phyloP scores from a whole-genome alignment of 2,888 invertebrate species.

The Cordilura impudica region DNA sequence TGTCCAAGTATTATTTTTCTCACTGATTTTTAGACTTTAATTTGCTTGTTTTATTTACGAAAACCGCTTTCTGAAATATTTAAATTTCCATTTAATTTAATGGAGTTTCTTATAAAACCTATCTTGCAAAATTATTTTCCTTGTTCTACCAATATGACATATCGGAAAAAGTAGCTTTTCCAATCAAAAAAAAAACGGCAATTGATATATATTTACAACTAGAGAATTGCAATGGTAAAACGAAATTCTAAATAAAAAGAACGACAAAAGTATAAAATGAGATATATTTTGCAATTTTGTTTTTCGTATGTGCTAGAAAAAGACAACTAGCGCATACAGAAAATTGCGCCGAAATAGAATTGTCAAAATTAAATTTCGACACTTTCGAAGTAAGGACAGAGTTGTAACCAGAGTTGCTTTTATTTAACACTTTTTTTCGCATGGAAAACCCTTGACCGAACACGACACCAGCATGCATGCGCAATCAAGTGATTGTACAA shows the following conservation, averaged over 20 bases:
- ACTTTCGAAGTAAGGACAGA: background rate
- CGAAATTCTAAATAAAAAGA: conserved; percentile 17
- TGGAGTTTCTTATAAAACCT: background rate
- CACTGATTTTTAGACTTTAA: conserved; percentile 17
- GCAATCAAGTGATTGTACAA: too few species aligned
- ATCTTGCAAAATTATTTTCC: conserved; percentile 35
- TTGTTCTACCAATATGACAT: conserved; percentile 41
- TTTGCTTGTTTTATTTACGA: too few species aligned
- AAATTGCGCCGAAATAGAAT: conserved; percentile 28
- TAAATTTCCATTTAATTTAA: conserved; percentile 13
- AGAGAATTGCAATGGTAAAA: conserved; percentile 30
- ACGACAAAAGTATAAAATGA: background rate
- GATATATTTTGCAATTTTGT: background rate
- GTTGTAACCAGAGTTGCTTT: conserved; percentile 16
- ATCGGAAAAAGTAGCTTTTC: conserved; percentile 49
- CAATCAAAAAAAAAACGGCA: conserved; percentile 49
- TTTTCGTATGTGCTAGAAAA: conserved; percentile 11
- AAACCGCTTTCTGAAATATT: background rate
- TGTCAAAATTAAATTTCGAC: conserved; percentile 21
- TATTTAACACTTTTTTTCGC: too few species aligned
- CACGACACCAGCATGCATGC: too few species aligned
- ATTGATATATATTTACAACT: conserved; percentile 30
- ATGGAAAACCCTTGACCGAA: too few species aligned
- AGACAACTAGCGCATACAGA: background rate
- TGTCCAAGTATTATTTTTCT: conserved; percentile 15